These are phyloP conservation scores for Xanthostigma xanthostigma DNA, from an alignment of 2,888 invertebrate species.

Conservation along the genomic window DNA sequence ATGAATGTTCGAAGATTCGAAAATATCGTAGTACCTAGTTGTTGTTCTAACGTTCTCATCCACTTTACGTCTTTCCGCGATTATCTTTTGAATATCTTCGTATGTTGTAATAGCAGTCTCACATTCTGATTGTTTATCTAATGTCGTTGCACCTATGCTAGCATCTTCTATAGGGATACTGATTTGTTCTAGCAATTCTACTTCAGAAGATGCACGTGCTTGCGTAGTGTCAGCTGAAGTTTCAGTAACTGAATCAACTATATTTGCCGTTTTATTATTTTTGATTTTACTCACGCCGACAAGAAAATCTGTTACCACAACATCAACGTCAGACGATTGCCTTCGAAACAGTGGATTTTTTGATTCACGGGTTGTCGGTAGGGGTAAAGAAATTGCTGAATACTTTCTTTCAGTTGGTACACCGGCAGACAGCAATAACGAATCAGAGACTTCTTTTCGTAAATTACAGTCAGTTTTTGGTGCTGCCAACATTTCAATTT, in stretches of 20 bases:
- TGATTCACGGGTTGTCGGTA: too few species aligned
- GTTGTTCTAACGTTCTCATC: constrained; percentile 29
- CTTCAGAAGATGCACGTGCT: neutral
- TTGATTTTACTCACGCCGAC: neutral
- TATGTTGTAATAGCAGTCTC: constrained; percentile 24
- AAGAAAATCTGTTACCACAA: too few species aligned
- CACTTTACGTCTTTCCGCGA: constrained; percentile 42
- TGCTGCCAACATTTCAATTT: neutral
- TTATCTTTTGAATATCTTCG: constrained; percentile 43
- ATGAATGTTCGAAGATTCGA: constrained; percentile 19
- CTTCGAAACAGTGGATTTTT: too few species aligned
- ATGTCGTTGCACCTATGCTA: constrained; percentile 8
- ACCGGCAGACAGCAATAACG: constrained; percentile 7
- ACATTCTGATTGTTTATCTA: constrained; percentile 13
- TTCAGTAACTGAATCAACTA: neutral
- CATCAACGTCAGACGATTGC: too few species aligned
- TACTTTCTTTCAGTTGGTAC: too few species aligned
- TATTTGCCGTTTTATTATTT: neutral
- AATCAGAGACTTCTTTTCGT: constrained; percentile 4
- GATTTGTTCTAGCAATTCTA: neutral
- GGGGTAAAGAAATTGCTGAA: too few species aligned
- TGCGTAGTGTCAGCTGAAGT: neutral
- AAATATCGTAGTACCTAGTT: constrained; percentile 24
- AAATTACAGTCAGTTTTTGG: constrained; percentile 1
- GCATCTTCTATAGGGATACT: neutral